phyloP scores from a whole-genome alignment of 2,113 vertebrate species.

The Junco hyemalis region DNA sequence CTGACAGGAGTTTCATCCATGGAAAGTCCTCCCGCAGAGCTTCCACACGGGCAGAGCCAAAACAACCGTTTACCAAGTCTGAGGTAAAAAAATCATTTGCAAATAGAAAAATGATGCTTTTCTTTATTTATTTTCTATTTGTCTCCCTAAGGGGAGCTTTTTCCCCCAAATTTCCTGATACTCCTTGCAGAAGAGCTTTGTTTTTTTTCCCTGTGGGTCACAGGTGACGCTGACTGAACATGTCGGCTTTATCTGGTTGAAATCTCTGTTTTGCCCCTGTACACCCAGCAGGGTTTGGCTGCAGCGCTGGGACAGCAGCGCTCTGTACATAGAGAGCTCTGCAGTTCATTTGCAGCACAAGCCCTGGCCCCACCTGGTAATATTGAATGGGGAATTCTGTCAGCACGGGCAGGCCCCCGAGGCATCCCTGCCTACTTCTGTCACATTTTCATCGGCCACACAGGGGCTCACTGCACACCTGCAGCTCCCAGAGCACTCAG shows the following conservation, averaged over 20 bases:
- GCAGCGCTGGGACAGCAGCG: background rate
- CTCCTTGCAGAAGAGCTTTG: background rate
- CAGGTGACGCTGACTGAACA: background rate
- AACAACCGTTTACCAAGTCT: background rate
- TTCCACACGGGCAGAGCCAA: background rate
- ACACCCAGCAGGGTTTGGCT: background rate
- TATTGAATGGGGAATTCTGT: background rate
- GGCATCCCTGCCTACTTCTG: background rate
- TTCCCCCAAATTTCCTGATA: background rate
- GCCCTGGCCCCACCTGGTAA: background rate
- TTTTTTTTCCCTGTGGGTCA: background rate
- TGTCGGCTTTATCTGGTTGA: background rate
- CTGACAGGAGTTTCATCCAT: background rate
- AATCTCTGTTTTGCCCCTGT: background rate
- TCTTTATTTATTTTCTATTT: background rate
- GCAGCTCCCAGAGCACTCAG: background rate
- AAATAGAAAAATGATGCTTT: background rate
- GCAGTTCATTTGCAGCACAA: background rate
- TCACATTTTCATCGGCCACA: fast-evolving
- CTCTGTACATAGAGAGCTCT: background rate
- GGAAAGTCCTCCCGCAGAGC: background rate
- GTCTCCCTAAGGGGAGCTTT: background rate
- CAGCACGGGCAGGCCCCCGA: background rate
- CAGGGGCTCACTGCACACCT: background rate
- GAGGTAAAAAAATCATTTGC: background rate